phyloP scores from a whole-genome alignment of 2,797 vertebrate species.

The Anniella stebbinsi region DNA sequence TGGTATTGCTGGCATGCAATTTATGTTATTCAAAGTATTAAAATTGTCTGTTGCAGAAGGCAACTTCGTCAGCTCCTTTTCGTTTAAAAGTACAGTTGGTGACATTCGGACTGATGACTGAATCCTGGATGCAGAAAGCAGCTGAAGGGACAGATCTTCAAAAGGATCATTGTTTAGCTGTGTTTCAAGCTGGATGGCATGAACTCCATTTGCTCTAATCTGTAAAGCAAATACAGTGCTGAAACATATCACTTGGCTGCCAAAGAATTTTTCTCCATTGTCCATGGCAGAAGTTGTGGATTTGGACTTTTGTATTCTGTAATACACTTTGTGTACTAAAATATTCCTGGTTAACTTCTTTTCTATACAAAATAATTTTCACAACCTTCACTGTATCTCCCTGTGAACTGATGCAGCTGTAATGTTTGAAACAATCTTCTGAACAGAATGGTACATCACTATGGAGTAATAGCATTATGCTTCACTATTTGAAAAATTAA shows the following conservation, averaged over 20 bases:
- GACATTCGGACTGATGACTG: slow-evolving; percentile 74
- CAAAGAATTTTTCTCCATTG: slow-evolving; percentile 22
- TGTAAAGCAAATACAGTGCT: slow-evolving; percentile 68
- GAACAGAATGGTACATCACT: slow-evolving; percentile 27
- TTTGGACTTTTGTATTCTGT: slow-evolving; percentile 11
- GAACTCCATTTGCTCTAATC: slow-evolving; percentile 82
- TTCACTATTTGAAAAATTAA: slow-evolving; percentile 19
- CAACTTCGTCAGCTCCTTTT: slow-evolving; percentile 77
- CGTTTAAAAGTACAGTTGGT: slow-evolving; percentile 76
- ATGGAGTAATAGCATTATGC: background rate
- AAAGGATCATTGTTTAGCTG: slow-evolving; percentile 87
- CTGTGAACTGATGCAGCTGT: background rate
- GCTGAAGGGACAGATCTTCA: slow-evolving; percentile 83
- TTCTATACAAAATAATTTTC: slow-evolving; percentile 22
- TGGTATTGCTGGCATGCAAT: slow-evolving; percentile 82
- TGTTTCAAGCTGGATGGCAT: slow-evolving; percentile 83
- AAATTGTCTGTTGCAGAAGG: slow-evolving; percentile 76
- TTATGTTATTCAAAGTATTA: slow-evolving; percentile 67
- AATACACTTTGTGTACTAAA: slow-evolving; percentile 4
- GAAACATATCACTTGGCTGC: background rate
- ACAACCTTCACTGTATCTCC: background rate
- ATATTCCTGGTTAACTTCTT: background rate
- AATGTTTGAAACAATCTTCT: slow-evolving; percentile 39
- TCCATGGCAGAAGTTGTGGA: slow-evolving; percentile 18
- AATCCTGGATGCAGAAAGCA: slow-evolving; percentile 82